Conservation (phyloP, 1,140 invertebrate genomes). For the Neotoxoptera formosana region DNA sequence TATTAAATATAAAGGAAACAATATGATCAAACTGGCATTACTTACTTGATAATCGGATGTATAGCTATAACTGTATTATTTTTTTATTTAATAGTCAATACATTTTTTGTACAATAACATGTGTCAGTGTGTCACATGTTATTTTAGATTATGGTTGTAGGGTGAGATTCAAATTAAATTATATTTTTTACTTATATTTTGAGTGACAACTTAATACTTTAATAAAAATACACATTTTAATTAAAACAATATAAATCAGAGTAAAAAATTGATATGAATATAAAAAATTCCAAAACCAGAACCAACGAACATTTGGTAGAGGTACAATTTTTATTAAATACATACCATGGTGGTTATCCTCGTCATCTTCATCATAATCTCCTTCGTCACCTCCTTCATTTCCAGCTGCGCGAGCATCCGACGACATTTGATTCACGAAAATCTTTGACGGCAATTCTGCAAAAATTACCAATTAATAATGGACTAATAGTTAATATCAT, state of each 20-base stretch:
- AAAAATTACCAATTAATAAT: not conserved
- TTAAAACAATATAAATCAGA: not conserved
- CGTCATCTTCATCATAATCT: constrained; percentile 41
- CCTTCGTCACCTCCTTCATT: constrained; percentile 64
- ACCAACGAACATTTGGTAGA: not conserved
- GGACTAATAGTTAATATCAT: constrained; percentile 60
- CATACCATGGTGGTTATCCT: constrained; percentile 24
- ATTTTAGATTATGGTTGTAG: not conserved
- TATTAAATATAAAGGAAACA: not conserved
- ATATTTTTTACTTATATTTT: not conserved
- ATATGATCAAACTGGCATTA: not conserved
- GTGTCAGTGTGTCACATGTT: not conserved
- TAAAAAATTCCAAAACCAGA: not conserved
- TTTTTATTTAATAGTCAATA: not conserved
- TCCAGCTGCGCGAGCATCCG: constrained; percentile 68
- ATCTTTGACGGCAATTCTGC: constrained; percentile 64
- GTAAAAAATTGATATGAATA: not conserved
- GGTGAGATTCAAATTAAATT: not conserved
- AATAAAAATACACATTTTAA: not conserved
- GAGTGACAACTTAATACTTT: not conserved
- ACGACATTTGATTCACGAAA: constrained; percentile 68
- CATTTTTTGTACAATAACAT: not conserved
- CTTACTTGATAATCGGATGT: not conserved
- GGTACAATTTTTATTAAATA: not conserved
- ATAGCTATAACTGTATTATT: not conserved